These are phyloP conservation scores for Leucophenga maculata DNA, from an alignment of 2,888 invertebrate species.

Conservation along the genomic window DNA sequence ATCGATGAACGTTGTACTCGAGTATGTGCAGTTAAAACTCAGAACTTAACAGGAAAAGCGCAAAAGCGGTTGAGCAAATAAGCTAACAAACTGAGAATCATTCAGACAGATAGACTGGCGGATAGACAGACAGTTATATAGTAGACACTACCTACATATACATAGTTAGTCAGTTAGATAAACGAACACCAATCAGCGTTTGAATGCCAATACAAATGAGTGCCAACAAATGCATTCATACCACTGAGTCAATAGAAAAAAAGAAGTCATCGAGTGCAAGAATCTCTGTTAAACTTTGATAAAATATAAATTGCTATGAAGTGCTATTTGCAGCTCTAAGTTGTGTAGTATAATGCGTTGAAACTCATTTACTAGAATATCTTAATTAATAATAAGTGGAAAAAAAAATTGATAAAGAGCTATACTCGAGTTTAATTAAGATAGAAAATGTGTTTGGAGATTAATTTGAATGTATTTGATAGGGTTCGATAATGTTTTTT, in stretches of 20 bases:
- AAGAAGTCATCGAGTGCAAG: slow-evolving; percentile 31
- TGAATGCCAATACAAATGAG: slow-evolving; percentile 3
- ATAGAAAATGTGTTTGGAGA: no score
- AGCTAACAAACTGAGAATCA: neutral
- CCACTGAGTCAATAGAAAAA: slow-evolving; percentile 21
- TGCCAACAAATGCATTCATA: slow-evolving; percentile 5
- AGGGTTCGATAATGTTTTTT: no score
- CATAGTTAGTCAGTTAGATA: slow-evolving; percentile 4
- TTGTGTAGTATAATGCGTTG: no score
- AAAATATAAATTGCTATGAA: neutral
- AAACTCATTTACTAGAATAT: no score
- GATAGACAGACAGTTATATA: slow-evolving; percentile 1
- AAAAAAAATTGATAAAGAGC: no score
- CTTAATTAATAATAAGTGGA: no score
- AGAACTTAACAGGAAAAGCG: slow-evolving; percentile 19
- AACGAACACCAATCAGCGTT: slow-evolving; percentile 8
- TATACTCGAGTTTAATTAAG: no score
- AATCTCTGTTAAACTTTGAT: slow-evolving; percentile 4
- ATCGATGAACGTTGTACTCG: neutral
- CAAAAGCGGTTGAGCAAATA: slow-evolving; percentile 21
- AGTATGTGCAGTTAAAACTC: neutral
- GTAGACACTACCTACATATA: neutral
- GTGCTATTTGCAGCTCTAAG: neutral
- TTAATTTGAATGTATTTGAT: no score
- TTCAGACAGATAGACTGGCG: neutral